Evolutionary conservation across 2,888 invertebrate genomes (phyloP), one percentile per base, ranked within the genome.

Genomic region (Antitype chi): DNA sequence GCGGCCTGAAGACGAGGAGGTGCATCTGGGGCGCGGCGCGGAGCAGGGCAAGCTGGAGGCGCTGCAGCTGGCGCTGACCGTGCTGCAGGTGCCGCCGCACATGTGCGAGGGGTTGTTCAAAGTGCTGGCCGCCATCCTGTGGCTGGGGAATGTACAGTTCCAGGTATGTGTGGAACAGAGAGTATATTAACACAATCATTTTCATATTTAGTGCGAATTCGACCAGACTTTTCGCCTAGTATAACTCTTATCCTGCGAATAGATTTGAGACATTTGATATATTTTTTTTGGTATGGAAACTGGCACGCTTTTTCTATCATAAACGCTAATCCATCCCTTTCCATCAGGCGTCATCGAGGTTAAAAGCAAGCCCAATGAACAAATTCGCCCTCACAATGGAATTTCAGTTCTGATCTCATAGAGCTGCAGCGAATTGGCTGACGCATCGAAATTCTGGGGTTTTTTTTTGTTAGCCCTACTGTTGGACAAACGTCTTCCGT

Each of bases 91-190:
- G 68, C 98, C 98, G 15, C 97, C 98, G 71, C 98, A 98, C 85
- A 98, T 98, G 97, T 98, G 98, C 92, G 98, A 98, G 92, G 99
- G 99, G 0, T 98, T 99, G 85, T 99, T 99, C 92, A 98, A 98
- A 91, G 98, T 99, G 13, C 94, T 99, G 47, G 98, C 99, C 23
- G 98, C 99, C 1, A 98, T 99, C 85, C 95, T 99, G 73, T 99
- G 99, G 99, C 97, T 99, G 55, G 99, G 99, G 52, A 99, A 99
- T 94, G 97, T 99, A 84, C 97, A 97, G 87, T 99, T 99, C 92
- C 97, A 98, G 96, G 97, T 97, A 23, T 52, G 66, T 52, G 0
- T 3, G 3, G 8, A n/a, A 17, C 23, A 23, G 7, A 17, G 38
- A 52, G 23, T 23, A 8, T 8, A 23, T 53, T 23, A 7, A 8